Conservation (phyloP, 2,888 invertebrate species). For the Dasysyrphus albostriatus region DNA sequence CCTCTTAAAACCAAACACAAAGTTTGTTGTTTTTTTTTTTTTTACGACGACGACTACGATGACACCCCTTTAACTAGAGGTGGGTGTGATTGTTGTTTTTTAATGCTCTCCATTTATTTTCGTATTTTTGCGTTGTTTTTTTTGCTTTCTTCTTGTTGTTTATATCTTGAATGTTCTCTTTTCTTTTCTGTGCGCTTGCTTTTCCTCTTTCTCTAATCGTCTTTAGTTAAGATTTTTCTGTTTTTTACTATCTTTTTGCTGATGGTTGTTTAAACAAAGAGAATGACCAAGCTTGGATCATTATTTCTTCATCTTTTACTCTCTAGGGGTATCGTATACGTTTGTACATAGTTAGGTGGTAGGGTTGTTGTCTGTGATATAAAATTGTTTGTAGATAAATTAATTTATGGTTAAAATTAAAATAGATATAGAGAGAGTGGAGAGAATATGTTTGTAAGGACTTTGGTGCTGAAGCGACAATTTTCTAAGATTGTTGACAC, state of each 20-base stretch:
- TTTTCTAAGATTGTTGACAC: conserved; percentile 32
- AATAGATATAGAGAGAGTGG: background rate
- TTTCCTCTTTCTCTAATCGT: conserved; percentile 47
- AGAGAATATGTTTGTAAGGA: background rate
- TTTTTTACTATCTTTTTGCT: conserved; percentile 6
- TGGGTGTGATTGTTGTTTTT: conserved; percentile 46
- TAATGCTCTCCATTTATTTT: conserved; percentile 31
- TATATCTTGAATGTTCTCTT: background rate
- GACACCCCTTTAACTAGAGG: conserved; percentile 65
- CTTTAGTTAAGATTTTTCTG: conserved; percentile 46
- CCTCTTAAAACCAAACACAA: conserved; percentile 75
- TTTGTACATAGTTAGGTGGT: background rate
- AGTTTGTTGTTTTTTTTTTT: conserved; percentile 50
- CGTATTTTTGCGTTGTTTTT: background rate
- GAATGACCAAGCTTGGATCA: conserved; percentile 38
- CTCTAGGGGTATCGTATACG: background rate
- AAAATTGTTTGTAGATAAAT: conserved; percentile 63
- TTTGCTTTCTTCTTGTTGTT: background rate
- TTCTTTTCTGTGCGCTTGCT: background rate
- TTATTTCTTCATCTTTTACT: conserved; percentile 35
- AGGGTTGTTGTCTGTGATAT: conserved; percentile 19
- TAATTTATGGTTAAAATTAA: conserved; percentile 50
- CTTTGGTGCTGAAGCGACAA: conserved; percentile 8
- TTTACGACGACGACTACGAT: background rate
- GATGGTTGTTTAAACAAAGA: conserved; percentile 19